Evolutionary conservation across 2,888 invertebrate genomes (phyloP).

Genomic region (Drosophila kuntzei): DNA sequence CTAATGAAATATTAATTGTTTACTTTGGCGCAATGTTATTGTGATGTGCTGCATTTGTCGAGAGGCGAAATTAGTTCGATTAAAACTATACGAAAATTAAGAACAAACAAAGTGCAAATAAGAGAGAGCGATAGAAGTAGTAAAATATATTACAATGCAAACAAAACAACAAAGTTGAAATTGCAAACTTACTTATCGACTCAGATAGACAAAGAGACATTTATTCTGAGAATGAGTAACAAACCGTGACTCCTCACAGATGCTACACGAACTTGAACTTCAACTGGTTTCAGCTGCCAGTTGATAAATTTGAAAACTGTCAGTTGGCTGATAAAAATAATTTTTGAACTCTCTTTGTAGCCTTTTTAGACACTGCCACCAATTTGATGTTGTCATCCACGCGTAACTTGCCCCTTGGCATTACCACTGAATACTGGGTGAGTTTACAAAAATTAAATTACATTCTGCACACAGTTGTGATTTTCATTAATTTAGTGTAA

Average conservation of each 20-base stretch:
- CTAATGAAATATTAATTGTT: slow-evolving; percentile 61
- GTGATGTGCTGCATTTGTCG: slow-evolving; percentile 38
- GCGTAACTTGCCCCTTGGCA: slow-evolving; percentile 52
- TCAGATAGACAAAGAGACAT: slow-evolving; percentile 9
- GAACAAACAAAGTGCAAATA: background rate
- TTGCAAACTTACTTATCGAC: slow-evolving; percentile 55
- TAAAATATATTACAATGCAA: slow-evolving; percentile 55
- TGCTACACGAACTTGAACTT: slow-evolving; percentile 19
- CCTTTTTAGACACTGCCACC: slow-evolving; percentile 19
- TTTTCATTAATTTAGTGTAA: slow-evolving; percentile 79
- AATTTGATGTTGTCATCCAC: slow-evolving; percentile 42
- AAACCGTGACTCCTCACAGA: slow-evolving; percentile 42
- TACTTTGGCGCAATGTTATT: slow-evolving; percentile 43
- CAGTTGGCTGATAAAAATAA: slow-evolving; percentile 66
- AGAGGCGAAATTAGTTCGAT: slow-evolving; percentile 44
- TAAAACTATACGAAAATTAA: slow-evolving; percentile 12
- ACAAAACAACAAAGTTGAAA: slow-evolving; percentile 51
- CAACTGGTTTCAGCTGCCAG: slow-evolving; percentile 41
- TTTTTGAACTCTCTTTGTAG: slow-evolving; percentile 23
- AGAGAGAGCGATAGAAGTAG: background rate
- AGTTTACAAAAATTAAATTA: slow-evolving; percentile 67
- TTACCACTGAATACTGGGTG: slow-evolving; percentile 8
- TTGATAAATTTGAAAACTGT: slow-evolving; percentile 77
- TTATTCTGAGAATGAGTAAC: background rate
- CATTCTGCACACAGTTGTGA: slow-evolving; percentile 76